Evolutionary conservation across 2,113 vertebrate species (phyloP).

Genomic region (Pachypanchax playfairii): DNA sequence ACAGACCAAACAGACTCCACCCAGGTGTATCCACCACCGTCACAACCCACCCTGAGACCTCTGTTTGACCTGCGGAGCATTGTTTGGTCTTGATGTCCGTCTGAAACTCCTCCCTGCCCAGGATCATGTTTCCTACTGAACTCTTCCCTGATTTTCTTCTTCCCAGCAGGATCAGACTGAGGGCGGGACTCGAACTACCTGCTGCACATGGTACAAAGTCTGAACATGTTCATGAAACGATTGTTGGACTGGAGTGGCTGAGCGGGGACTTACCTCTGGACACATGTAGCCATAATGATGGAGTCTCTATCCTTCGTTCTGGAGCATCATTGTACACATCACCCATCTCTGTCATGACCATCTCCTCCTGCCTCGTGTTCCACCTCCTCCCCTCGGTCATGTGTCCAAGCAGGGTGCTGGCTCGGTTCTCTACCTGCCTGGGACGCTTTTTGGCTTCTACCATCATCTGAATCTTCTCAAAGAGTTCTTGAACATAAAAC

Average conservation of each 20-base stretch:
- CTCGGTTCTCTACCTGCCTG: neutral
- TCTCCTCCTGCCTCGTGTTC: neutral
- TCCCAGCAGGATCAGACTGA: slow-evolving; percentile 60
- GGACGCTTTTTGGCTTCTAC: neutral
- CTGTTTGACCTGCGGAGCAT: slow-evolving; percentile 20
- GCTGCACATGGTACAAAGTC: neutral
- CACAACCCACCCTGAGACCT: slow-evolving; percentile 25
- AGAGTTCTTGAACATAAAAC: slow-evolving; percentile 16
- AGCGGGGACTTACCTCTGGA: slow-evolving; percentile 8
- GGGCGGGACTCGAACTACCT: neutral
- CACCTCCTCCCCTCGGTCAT: neutral
- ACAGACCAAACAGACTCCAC: slow-evolving; percentile 59
- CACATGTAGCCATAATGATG: neutral
- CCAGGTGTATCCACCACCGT: slow-evolving; percentile 61
- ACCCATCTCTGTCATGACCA: neutral
- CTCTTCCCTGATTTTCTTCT: slow-evolving; percentile 64
- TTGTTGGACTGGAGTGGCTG: neutral
- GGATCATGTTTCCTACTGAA: slow-evolving; percentile 52
- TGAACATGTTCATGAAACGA: neutral
- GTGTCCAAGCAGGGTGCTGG: neutral
- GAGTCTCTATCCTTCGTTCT: neutral
- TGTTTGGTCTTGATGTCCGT: slow-evolving; percentile 16
- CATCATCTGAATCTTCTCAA: slow-evolving; percentile 37
- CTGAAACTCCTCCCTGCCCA: slow-evolving; percentile 37
- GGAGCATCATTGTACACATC: neutral